Conservation (phyloP, 2,797 vertebrate species). For the Lagorchestes hirsutus region DNA sequence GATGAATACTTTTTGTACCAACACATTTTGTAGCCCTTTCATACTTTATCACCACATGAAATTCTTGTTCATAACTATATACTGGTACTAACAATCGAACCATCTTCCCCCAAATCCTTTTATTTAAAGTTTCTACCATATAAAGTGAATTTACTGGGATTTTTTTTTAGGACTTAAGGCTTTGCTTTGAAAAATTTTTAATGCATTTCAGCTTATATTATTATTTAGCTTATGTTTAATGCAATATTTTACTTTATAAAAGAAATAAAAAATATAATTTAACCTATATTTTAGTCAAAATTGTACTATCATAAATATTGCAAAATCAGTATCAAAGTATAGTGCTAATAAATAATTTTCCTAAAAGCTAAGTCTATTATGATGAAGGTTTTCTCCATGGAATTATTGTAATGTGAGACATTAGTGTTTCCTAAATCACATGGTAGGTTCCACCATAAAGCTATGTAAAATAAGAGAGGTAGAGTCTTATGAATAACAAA, state of each 20-base stretch:
- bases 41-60: not conserved
- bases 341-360: not conserved
- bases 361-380: not conserved
- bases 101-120: not conserved
- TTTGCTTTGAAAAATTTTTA: not conserved
- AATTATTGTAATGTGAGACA: not conserved
- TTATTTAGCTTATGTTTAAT: not conserved
- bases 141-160: not conserved
- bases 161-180: not conserved
- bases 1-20: not conserved
- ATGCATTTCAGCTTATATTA: not conserved
- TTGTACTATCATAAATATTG: too few species aligned
- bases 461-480: not conserved
- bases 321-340: not conserved
- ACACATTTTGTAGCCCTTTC: not conserved
- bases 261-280: not conserved
- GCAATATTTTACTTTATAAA: not conserved
- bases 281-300: not conserved
- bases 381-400: not conserved
- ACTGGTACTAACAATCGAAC: not conserved
- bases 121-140: not conserved
- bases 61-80: not conserved
- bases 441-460: not conserved
- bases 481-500: not conserved
- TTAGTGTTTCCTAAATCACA: not conserved